Percentiles rank a stretch among this genome's conserved stretches.
These are phyloP conservation scores for Premnoplex brunnescens DNA, from an alignment of 2,797 vertebrate genomes.

Conservation along the genomic window DNA sequence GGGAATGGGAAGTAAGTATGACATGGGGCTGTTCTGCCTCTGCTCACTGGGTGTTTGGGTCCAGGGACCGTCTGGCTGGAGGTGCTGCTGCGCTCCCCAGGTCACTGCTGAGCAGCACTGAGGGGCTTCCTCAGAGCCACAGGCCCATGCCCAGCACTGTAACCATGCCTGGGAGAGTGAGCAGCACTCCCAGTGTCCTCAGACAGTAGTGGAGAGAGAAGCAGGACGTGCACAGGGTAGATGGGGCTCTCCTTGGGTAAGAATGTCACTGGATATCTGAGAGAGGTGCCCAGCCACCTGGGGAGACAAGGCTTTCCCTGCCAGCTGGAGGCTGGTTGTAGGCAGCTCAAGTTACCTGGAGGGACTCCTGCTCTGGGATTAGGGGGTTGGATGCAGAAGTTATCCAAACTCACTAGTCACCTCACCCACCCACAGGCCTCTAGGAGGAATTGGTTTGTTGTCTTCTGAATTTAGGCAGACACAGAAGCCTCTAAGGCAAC, in stretches of 20 bases:
- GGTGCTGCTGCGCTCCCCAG: not conserved
- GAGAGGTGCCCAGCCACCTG: not conserved
- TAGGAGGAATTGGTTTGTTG: not conserved
- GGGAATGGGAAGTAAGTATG: slow-evolving; percentile 85
- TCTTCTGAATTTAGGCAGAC: not conserved
- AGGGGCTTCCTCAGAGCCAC: not conserved
- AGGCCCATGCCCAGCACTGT: not conserved
- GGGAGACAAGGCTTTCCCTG: not conserved
- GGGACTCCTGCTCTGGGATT: not conserved
- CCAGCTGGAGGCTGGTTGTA: not conserved
- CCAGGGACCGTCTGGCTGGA: not conserved
- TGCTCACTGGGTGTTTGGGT: not conserved
- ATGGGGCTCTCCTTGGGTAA: not conserved
- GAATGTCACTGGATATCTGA: not conserved
- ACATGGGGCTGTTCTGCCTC: not conserved
- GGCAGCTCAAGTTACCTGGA: not conserved
- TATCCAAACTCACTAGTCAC: fast-evolving
- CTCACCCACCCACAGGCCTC: not conserved
- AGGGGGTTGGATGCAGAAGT: not conserved
- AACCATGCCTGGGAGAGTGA: fast-evolving
- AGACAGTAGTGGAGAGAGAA: not conserved
- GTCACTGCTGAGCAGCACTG: not conserved
- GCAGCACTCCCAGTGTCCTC: not conserved
- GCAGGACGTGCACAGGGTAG: fast-evolving
- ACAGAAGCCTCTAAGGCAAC: not conserved